phyloP scores from a whole-genome alignment of 1,140 invertebrate genomes.

The Philaenus spumarius region DNA sequence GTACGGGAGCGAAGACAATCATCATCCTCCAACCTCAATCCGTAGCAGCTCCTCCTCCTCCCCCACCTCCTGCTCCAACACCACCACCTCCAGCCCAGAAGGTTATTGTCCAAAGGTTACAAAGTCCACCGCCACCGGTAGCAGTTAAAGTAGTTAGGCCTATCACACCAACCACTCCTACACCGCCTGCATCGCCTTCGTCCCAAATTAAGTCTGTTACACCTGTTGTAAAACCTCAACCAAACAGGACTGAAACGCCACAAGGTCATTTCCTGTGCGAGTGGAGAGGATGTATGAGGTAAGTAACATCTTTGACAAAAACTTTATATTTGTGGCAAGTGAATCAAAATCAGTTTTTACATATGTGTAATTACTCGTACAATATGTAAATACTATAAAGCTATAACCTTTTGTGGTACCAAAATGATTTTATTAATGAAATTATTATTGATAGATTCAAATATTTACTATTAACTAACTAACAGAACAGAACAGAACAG shows the following conservation, averaged over 20 bases:
- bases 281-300: constrained; percentile 84
- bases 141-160: constrained; percentile 37
- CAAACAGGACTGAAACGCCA: constrained; percentile 3
- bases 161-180: neutral
- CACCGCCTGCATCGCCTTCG: constrained; percentile 8
- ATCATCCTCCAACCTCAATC: constrained; percentile 61
- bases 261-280: constrained; percentile 67
- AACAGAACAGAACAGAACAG: no score
- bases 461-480: no score
- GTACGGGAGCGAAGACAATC: constrained; percentile 57
- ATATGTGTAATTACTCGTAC: no score
- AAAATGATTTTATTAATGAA: no score
- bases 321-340: no score
- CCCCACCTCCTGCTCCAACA: constrained; percentile 22
- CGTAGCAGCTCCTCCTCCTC: constrained; percentile 30
- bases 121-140: constrained; percentile 21
- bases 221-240: constrained; percentile 32
- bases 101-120: constrained; percentile 49
- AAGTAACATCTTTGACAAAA: no score
- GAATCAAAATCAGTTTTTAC: no score
- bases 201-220: constrained; percentile 29
- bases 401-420: no score
- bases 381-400: constrained; percentile 14
- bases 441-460: no score
- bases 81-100: constrained; percentile 40